A percentile compares a stretch with the other conserved stretches of the same genome.
phyloP scores from a whole-genome alignment of 2,113 vertebrate species.

The Marcusenius ussheri region DNA sequence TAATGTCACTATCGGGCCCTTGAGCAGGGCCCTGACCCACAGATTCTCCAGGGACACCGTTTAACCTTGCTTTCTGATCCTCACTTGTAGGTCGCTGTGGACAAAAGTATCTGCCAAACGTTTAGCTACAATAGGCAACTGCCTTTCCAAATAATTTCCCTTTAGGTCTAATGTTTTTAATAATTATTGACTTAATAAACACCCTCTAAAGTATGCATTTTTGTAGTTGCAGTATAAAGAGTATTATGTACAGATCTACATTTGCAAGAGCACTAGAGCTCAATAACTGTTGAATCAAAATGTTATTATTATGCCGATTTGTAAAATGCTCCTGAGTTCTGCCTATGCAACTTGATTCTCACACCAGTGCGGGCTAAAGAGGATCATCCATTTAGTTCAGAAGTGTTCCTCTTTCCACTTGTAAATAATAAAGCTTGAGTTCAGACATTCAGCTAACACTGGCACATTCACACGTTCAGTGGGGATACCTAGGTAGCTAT shows the following conservation, averaged over 20 bases:
- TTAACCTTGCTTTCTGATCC: not conserved
- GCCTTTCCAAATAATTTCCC: not conserved
- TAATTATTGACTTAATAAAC: not conserved
- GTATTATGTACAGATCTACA: not conserved
- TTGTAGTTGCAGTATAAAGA: not conserved
- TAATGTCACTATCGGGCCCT: not conserved
- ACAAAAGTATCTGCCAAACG: conserved; percentile 27
- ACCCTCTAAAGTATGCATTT: not conserved
- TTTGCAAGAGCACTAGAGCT: not conserved
- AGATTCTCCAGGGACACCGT: not conserved
- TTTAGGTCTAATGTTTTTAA: not conserved
- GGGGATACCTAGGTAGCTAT: not conserved
- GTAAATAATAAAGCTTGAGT: not conserved
- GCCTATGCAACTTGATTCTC: not conserved
- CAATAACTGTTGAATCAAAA: not conserved
- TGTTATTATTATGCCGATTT: not conserved
- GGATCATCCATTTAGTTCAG: not conserved
- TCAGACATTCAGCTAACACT: not conserved
- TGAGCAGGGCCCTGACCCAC: not conserved
- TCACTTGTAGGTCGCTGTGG: conserved; percentile 17
- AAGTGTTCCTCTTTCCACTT: not conserved
- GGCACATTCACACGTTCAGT: not conserved
- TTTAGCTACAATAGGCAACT: not conserved
- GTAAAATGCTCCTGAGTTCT: not conserved
- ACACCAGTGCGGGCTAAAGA: not conserved